phyloP scores from a whole-genome alignment of 2,113 vertebrate species.

The Asarcornis scutulata region DNA sequence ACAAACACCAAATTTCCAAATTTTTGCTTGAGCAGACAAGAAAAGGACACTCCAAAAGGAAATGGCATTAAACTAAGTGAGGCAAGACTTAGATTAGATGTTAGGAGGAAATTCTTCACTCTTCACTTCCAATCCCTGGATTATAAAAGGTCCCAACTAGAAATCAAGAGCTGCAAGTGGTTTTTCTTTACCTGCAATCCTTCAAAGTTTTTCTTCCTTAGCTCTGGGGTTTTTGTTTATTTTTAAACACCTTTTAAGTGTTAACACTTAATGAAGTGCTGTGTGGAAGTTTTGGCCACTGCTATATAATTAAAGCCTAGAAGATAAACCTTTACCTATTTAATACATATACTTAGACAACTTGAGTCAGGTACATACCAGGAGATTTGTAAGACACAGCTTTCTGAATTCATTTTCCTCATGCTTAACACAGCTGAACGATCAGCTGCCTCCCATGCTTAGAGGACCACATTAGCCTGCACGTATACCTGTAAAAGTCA shows the following conservation, averaged over 20 bases:
- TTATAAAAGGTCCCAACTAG: background rate
- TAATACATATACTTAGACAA: background rate
- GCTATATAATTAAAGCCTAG: background rate
- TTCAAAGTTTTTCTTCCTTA: background rate
- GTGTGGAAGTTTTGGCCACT: background rate
- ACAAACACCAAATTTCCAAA: too few species aligned
- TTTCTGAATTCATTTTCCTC: background rate
- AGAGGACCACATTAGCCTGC: background rate
- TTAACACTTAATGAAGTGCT: too few species aligned
- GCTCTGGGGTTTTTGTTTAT: background rate
- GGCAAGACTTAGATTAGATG: too few species aligned
- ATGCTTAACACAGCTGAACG: background rate
- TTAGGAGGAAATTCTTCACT: too few species aligned
- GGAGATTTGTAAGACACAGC: background rate
- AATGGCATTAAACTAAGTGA: too few species aligned
- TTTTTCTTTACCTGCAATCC: background rate
- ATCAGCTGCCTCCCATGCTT: background rate
- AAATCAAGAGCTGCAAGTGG: background rate
- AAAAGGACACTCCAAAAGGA: too few species aligned
- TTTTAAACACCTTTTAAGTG: background rate
- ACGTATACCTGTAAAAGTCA: background rate
- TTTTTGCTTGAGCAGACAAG: too few species aligned
- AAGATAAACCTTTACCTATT: background rate
- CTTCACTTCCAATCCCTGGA: background rate
- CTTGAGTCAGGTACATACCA: background rate